Base-by-base conservation (phyloP, 2,888 invertebrate genomes). In the Drosophila yooni region DNA sequence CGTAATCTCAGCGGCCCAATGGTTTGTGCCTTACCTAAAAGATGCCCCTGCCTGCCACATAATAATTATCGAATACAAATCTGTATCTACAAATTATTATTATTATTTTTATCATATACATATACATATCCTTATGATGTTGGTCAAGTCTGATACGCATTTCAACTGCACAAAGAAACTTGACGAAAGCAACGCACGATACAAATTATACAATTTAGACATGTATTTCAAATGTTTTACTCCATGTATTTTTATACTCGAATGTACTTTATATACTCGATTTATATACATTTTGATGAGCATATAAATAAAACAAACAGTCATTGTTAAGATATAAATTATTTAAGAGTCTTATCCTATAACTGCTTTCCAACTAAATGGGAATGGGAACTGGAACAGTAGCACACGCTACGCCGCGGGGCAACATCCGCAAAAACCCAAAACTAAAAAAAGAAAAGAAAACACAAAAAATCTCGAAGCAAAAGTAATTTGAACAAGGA, bases 391-490 rank as follows among this genome's bases (percentile, higher is more conserved):
- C 21, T 66, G 11, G 11, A 56, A 56, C 75, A 77, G 83, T 83
- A 88, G 88, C 88, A 90, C 88, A 88, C 90, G 88, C 89, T 90
- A 89, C 78, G 57, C 79, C 60, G 66, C 87, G 78, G 87, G 84
- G 66, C 59, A 60, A 76, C 80, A 70, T 90, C 89, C 90, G 75
- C 74, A 62, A 57, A 43, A 4, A 27, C 4, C 6, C 27, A 54
- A 36, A 25, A 15, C 2, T 15, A 29, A n/a, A 56, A 34, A 18
- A 33, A 63, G 43, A 38, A 59, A 33, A n/a, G 8, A n/a, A 38
- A 21, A 31, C 38, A 46, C 18, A 46, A 52, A 34, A 53, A 31
- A 57, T 69, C 40, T 76, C n/a, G 29, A 53, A 52, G 64, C 64
- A 79, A 64, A 64, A 69, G 25, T 58, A 43, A 57, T 66, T 79